These are phyloP conservation scores for Ochropleura plecta DNA, from an alignment of 2,888 invertebrate species.

Conservation along the genomic window DNA sequence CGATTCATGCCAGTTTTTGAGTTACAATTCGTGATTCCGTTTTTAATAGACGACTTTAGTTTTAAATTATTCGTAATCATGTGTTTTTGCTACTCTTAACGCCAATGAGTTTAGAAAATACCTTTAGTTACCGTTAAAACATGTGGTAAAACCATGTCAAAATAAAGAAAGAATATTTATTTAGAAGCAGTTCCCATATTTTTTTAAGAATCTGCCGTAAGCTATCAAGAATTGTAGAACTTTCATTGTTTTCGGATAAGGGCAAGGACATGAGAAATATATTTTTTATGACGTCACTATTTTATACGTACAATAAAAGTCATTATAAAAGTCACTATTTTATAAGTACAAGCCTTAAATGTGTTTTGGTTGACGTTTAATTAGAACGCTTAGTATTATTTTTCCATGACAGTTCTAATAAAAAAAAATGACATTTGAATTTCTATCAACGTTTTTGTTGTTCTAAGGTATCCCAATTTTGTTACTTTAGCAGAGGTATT, in stretches of 20 bases:
- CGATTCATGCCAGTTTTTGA: not conserved
- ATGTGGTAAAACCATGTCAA: not conserved
- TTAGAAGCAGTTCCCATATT: not conserved
- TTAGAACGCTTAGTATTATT: slow-evolving; percentile 14
- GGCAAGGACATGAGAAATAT: not conserved
- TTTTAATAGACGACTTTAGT: not conserved
- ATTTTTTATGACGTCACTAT: not conserved
- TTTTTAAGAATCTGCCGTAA: not conserved
- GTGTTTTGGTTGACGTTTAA: slow-evolving; percentile 19
- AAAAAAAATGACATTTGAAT: slow-evolving; percentile 1
- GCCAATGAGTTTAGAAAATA: not conserved
- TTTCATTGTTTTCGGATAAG: not conserved
- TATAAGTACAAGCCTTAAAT: slow-evolving; percentile 2
- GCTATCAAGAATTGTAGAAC: not conserved
- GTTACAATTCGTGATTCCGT: not conserved
- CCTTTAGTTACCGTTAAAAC: not conserved
- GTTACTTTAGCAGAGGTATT: not conserved
- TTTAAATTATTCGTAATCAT: not conserved
- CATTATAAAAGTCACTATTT: not conserved
- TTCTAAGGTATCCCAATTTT: not conserved
- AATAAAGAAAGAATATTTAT: not conserved
- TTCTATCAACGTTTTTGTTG: not conserved
- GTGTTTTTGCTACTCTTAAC: not conserved
- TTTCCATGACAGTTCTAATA: slow-evolving; percentile 19
- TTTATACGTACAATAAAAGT: no score